These are phyloP conservation scores for Ptychoptera contaminata DNA, from an alignment of 2,888 invertebrate species.

Conservation along the genomic window DNA sequence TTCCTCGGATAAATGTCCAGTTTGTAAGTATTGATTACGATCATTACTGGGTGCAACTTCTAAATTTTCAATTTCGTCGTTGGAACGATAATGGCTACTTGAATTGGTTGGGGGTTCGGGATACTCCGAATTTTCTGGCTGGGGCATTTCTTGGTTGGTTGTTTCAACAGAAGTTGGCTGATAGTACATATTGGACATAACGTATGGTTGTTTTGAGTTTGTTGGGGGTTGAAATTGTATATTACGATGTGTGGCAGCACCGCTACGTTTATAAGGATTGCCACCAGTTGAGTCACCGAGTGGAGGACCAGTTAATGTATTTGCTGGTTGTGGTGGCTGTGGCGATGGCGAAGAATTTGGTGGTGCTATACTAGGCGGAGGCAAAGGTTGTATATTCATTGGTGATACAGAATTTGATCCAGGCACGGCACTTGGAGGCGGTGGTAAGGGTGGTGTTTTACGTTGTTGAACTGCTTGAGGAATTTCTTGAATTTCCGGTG, in stretches of 20 bases:
- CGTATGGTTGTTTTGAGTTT: constrained; percentile 22
- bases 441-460: constrained; percentile 8
- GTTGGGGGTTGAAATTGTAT: constrained; percentile 31
- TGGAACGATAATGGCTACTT: constrained; percentile 12
- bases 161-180: constrained; percentile 19
- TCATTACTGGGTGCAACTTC: constrained; percentile 50
- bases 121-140: constrained; percentile 48
- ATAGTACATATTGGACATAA: constrained; percentile 12
- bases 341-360: constrained; percentile 6
- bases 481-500: neutral
- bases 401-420: too few species aligned
- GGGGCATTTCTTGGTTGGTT: constrained; percentile 43
- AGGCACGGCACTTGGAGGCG: constrained; percentile 8
- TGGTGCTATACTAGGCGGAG: constrained; percentile 3
- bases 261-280: constrained; percentile 27
- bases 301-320: constrained; percentile 8
- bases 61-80: constrained; percentile 23
- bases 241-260: constrained; percentile 20
- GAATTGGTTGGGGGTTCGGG: constrained; percentile 28
- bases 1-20: constrained; percentile 51
- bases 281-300: constrained; percentile 5
- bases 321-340: constrained; percentile 9
- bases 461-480: neutral
- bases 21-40: constrained; percentile 60
- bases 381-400: neutral